Base-by-base conservation (phyloP, 2,797 vertebrate species). In the Moxostoma hubbsi region DNA sequence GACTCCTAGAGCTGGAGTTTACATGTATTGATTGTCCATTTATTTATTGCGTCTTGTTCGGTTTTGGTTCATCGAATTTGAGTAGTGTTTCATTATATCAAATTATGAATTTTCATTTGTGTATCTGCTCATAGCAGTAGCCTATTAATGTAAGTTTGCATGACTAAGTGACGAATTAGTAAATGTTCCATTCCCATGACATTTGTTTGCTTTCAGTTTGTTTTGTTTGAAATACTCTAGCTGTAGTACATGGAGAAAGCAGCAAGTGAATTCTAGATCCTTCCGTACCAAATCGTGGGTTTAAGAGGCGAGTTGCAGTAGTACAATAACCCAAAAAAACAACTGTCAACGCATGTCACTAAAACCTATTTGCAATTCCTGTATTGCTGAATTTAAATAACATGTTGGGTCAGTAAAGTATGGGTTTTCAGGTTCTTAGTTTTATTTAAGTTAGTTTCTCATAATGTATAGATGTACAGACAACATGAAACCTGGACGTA, bases 401-500 rank as follows among this genome's bases (percentile, higher is more conserved):
- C 6, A 61, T 45, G 47, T 10, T 70, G 69, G 63, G 63, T 67
- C 70, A 75, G 50, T 69, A 62, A 36, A 66, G 54, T 76, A 24
- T 72, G 4, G 18, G 13, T 64, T 67, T 24, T 45, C 4, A 36
- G 36, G 36, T 64, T 64, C 15, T 64, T 4, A 64, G 18, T 55
- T 83, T 15, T 75, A 49, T 59, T 58, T 83, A 71, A 64, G 62
- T 74, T 61, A 76, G 57, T 79, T 85, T 36, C 36, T 80, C 83
- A 76, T 84, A 81, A 86, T 94, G 91, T 94, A 93, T 92, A 94
- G 91, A 87, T 95, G 93, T 94, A 94, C 91, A 94, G 91, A 92
- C 84, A 84, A 83, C 85, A 89, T 88, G 87, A 91, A 88, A 90
- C 93, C 88, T 88, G 86, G 89, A 93, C 92, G 92, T 92, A 94